Base-by-base conservation (phyloP, 2,888 invertebrate species). In the Caenorhabditis wallacei region DNA sequence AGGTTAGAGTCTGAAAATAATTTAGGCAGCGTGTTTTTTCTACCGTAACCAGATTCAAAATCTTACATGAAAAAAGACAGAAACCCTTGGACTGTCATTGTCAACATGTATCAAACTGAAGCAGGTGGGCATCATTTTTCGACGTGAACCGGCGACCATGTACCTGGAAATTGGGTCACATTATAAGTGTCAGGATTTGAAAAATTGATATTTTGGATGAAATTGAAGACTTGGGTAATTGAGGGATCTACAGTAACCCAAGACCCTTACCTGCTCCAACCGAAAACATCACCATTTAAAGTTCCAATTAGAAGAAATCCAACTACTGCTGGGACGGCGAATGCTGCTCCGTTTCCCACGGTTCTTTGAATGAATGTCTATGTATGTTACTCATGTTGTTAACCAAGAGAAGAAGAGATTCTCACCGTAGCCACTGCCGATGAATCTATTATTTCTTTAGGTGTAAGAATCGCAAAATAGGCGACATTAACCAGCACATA, bases 371-470 rank as follows among this genome's bases (percentile, higher is more conserved):
- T 83, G 61, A 87, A 87, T 18, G 82, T 79, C 86, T 61, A 37
- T 35, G n/a, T 56, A 10, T 30, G 4, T 30, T 30, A 8, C 16
- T 26, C 8, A 35, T 26, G 30, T 35, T 26, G 8, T n/a, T n/a
- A 24, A n/a, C n/a, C n/a, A n/a, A 51, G 22, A 51, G n/a, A 51
- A 51, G 22, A 51, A 51, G 20, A n/a, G 10, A 37, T n/a, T 56
- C 76, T 80, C 51, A 87, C 87, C 22, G 86, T 86, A 11, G 87
- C 87, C 11, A 87, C 87, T 18, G 87, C 87, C 11, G 72, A 64
- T 16, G 85, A 85, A 26, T 81, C 82, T 11, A 85, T 74, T 7
- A 87, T 86, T 37, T 86, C 86, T 37, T 80, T 63, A 11, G 86
- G 85, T 26, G 79, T 79, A 2, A 86, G 59, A 48, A 86, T 78